Base-by-base conservation (phyloP, 2,888 invertebrate species). In the Aphidius colemani region DNA sequence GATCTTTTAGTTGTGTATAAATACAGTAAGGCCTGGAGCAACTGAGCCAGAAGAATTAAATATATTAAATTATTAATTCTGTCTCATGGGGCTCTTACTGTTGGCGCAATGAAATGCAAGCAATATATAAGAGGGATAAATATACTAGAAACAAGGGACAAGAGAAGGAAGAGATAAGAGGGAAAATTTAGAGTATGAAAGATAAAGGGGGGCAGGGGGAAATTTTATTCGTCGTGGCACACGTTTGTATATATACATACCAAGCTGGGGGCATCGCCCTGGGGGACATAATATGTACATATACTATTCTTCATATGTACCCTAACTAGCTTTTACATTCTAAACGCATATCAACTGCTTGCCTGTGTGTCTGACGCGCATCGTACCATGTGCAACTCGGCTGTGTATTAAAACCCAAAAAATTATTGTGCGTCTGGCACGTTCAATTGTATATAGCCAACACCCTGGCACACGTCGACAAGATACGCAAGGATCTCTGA, bases 51-150 rank as follows among this genome's bases (percentile, higher is more conserved):
- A 64, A 64, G 69, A 70, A 76, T 74, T 74, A 74, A 75, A 74
- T 67, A 72, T 70, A 71, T 75, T 76, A 72, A 77, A 78, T 77
- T 75, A 77, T 78, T 74, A 75, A 77, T 75, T 64, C 59, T 64
- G 56, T 63, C 63, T 62, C 66, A 62, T 62, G 68, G 67, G 64
- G 63, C 30, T 30, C 30, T 30, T 64, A 58, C 45, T 49, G 30
- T 58, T 59, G 39, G 13, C 49, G 50, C 51, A 53, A 53, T 46
- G 62, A 50, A 43, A n/a, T 57, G 9, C 11, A 18, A 30, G 8
- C 5, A 30, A 50, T 57, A 40, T 44, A 51, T 11, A 7, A 11
- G 13, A n/a, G 8, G n/a, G 18, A 11, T 59, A 11, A 39, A 9
- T 13, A 18, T 44, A 57, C n/a, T 43, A 59, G 7, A 41, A 45